Base-by-base conservation (phyloP, 2,113 vertebrate species). In the Megaleporinus macrocephalus region DNA sequence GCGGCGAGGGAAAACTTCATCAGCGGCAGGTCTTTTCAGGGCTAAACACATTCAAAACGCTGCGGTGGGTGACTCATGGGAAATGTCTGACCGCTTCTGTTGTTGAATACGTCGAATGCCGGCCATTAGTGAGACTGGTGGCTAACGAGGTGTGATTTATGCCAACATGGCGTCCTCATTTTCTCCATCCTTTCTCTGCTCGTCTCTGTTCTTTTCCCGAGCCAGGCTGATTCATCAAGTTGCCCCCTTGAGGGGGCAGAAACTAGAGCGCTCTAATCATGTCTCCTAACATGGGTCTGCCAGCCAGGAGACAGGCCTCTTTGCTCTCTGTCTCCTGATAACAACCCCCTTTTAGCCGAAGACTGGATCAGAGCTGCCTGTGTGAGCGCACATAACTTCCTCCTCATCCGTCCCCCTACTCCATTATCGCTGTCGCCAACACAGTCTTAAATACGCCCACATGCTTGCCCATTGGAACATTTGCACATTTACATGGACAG, bases 221-320 rank as follows among this genome's bases (percentile, higher is more conserved):
- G 84, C 84, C 88, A 80, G 4, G 83, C 86, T 82, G 88, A 89
- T 92, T 90, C 85, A 90, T 91, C 87, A 87, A 86, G 86, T 88
- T 86, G 77, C 83, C 85, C 89, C 89, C 86, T 80, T 62, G 89
- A 90, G 90, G 74, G 90, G 87, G 83, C 86, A 83, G 89, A 91
- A 92, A 93, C 83, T 91, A 79, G 90, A 89, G 85, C 88, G 79
- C 90, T 92, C 91, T 93, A 92, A 92, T 93, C 91, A 90, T 90
- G 90, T 91, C 90, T 89, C 89, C 87, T 84, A 86, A 90, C 84
- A 89, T 82, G 85, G 86, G 83, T 73, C 82, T 81, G 88, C 87
- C 88, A 89, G 92, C 86, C 91, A 90, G 91, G 84, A 78, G 75
- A 89, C 75, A 63, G 71, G n/a, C 74, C 14, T 85, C 88, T 90